Evolutionary conservation across 2,888 invertebrate genomes (phyloP), one percentile per base, ranked within the genome.

Genomic region (Parnassius smintheus): DNA sequence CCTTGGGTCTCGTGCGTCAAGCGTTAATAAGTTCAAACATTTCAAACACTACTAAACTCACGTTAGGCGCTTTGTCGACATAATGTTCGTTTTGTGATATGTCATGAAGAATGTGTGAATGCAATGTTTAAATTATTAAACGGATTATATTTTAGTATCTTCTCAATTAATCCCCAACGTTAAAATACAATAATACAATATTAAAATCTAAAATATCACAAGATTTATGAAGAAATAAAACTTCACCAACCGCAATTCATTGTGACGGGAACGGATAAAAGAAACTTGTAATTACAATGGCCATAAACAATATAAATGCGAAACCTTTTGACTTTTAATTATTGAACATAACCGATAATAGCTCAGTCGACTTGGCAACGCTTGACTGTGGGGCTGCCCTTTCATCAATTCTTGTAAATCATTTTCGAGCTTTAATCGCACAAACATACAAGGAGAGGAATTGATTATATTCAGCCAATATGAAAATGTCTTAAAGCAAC

Each of bases 241-340:
- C 70, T 72, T 76, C 79, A 69, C 79, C 76, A 77, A 78, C 72
- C 68, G 72, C 68, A 75, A 81, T 84, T 81, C 80, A 81, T 80
- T 76, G 68, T 67, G 72, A 69, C 71, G 68, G 72, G 68, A 66
- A 70, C 69, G 70, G 72, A 71, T 74, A 72, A 64, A 59, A 78
- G 72, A 74, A 71, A 70, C 69, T 74, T 80, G 76, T 83, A 82
- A 87, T 86, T 86, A 85, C 73, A 68, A 66, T 70, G 70, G 71
- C 72, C 70, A 83, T 86, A 86, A 85, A 86, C 76, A 82, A 80
- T 72, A 62, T 65, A 65, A 72, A 74, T 76, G 78, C 68, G 77
- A 82, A 83, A 83, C 84, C 82, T 82, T 82, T 84, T 77, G 81
- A 80, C 78, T 85, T 83, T 85, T 87, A 85, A 85, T 87, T 85